Evolutionary conservation across 2,888 invertebrate genomes (phyloP).

Genomic region (Gisinianus flammeolus): DNA sequence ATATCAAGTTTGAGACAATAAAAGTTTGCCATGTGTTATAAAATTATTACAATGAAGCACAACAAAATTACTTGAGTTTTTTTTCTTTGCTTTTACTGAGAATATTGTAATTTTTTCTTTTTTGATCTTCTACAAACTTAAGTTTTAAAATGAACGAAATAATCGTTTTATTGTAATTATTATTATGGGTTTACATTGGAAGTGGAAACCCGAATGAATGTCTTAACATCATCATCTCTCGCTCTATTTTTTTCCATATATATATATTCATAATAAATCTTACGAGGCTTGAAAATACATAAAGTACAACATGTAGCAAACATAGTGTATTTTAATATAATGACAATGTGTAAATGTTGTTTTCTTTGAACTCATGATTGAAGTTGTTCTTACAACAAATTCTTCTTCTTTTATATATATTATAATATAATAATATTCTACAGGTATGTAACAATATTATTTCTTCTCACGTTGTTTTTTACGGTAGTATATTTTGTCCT

Average conservation of each 20-base stretch:
- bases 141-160: not conserved
- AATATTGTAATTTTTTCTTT: too few species aligned
- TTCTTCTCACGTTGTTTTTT: too few species aligned
- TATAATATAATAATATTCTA: not conserved
- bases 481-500: too few species aligned
- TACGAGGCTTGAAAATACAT: not conserved
- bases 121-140: constrained; percentile 6
- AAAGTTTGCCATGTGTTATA: too few species aligned
- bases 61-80: too few species aligned
- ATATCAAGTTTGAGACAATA: too few species aligned
- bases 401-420: not conserved
- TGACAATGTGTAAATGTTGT: not conserved
- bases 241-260: not conserved
- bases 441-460: too few species aligned
- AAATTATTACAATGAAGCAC: too few species aligned
- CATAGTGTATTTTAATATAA: not conserved
- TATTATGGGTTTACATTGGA: too few species aligned
- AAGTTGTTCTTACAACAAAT: not conserved
- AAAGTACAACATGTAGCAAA: constrained; percentile 6
- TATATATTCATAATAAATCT: constrained; percentile 1
- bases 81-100: too few species aligned
- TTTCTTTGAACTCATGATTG: not conserved
- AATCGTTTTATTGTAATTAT: not conserved
- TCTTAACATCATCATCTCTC: not conserved
- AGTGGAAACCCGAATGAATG: too few species aligned